Percentiles rank a stretch among this genome's conserved stretches.
Conservation (phyloP, 2,797 vertebrate species). For the Gallinago stenura region DNA sequence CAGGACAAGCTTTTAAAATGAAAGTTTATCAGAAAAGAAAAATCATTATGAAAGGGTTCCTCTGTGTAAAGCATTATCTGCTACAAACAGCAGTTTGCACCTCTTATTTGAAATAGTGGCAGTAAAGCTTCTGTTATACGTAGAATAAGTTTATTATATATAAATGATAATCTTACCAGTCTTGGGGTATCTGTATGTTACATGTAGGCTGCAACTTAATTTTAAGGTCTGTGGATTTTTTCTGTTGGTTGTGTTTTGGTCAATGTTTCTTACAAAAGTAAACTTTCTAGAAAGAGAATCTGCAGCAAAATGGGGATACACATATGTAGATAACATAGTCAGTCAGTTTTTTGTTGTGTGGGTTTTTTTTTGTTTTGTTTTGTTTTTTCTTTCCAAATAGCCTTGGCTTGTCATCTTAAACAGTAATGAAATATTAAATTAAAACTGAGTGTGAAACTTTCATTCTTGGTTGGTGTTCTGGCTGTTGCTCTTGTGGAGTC, state of each 20-base stretch:
- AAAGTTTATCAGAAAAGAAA: not conserved
- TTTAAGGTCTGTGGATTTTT: not conserved
- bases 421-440: not conserved
- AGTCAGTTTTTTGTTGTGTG: not conserved
- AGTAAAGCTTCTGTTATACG: not conserved
- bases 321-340: not conserved
- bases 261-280: not conserved
- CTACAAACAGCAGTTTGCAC: not conserved
- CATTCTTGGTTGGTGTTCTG: not conserved
- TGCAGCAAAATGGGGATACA: not conserved
- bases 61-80: not conserved
- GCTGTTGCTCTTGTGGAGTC: not conserved
- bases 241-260: not conserved
- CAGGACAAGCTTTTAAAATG: not conserved
- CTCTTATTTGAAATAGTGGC: not conserved
- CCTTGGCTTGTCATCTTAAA: not conserved
- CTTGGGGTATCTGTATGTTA: not conserved
- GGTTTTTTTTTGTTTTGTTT: no score
- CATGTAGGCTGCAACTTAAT: not conserved
- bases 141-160: not conserved
- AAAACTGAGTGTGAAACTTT: not conserved
- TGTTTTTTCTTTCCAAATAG: not conserved
- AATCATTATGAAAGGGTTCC: not conserved
- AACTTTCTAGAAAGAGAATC: not conserved
- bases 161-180: not conserved